Evolutionary conservation across 2,888 invertebrate genomes (phyloP).

Genomic region (Amphipyra tragopoginis): DNA sequence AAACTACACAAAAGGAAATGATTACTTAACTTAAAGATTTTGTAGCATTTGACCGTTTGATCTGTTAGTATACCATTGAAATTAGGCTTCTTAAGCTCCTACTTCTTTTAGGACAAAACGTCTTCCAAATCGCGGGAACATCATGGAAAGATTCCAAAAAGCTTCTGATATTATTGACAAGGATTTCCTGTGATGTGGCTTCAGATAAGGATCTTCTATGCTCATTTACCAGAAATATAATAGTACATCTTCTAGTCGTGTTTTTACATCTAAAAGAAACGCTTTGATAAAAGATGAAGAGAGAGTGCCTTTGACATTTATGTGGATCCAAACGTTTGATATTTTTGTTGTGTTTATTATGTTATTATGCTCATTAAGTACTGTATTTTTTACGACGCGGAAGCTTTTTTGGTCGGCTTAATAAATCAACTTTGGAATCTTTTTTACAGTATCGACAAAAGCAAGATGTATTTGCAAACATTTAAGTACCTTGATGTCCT

Average conservation of each 20-base stretch:
- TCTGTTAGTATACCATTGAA: too few species aligned
- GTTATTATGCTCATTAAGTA: constrained; percentile 47
- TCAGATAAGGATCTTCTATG: constrained; percentile 26
- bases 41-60: too few species aligned
- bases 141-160: constrained; percentile 3
- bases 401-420: constrained; percentile 4
- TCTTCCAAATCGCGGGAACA: neutral
- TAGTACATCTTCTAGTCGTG: constrained; percentile 36
- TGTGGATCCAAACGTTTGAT: constrained; percentile 56
- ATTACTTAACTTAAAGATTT: too few species aligned
- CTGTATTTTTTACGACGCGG: constrained; percentile 8
- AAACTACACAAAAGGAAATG: too few species aligned
- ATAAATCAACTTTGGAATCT: neutral
- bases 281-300: constrained; percentile 56
- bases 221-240: constrained; percentile 46
- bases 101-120: too few species aligned
- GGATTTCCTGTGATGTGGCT: constrained; percentile 36
- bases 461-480: neutral
- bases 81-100: too few species aligned
- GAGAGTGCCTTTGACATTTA: constrained; percentile 61
- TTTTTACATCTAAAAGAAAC: constrained; percentile 53
- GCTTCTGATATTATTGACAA: constrained; percentile 38
- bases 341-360: constrained; percentile 45
- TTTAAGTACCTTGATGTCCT: too few species aligned
- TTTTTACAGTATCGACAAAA: neutral